These are phyloP conservation scores for Etheostoma nigrum DNA, from an alignment of 2,797 vertebrate genomes.

Conservation along the genomic window DNA sequence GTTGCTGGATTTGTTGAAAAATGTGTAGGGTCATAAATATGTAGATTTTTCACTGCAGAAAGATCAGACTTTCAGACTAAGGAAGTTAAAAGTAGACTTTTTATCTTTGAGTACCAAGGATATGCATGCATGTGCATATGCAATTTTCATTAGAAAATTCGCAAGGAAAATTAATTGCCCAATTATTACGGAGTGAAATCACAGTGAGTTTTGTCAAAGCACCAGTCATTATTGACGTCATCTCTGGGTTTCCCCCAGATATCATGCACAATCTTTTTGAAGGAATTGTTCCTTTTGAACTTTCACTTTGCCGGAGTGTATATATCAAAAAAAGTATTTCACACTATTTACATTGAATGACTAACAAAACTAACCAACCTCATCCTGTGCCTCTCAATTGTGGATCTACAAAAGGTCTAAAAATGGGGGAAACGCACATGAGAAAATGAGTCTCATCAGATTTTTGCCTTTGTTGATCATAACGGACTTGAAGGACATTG, in stretches of 20 bases:
- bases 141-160: neutral
- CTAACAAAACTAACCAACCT: slow-evolving; percentile 38
- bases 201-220: slow-evolving; percentile 24
- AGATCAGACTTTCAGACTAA: slow-evolving; percentile 22
- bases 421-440: slow-evolving; percentile 30
- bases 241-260: slow-evolving; percentile 22
- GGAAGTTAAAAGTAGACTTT: slow-evolving; percentile 22
- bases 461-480: slow-evolving; percentile 42
- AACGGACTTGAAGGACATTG: slow-evolving; percentile 44
- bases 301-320: slow-evolving; percentile 27
- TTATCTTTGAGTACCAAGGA: slow-evolving; percentile 33
- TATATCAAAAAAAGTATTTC: slow-evolving; percentile 36
- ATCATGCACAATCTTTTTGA: slow-evolving; percentile 42
- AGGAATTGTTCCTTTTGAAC: slow-evolving; percentile 36
- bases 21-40: neutral
- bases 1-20: slow-evolving; percentile 40
- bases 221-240: slow-evolving; percentile 37
- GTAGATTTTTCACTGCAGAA: slow-evolving; percentile 36
- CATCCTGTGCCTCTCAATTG: slow-evolving; percentile 38
- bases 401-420: slow-evolving; percentile 30
- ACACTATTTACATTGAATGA: slow-evolving; percentile 35
- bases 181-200: slow-evolving; percentile 38
- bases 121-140: slow-evolving; percentile 8
- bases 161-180: slow-evolving; percentile 19
- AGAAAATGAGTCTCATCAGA: slow-evolving; percentile 46